Percentiles rank a stretch among this genome's conserved stretches.
Conservation (phyloP, 2,888 invertebrate species). For the Ectemnius cavifrons region DNA sequence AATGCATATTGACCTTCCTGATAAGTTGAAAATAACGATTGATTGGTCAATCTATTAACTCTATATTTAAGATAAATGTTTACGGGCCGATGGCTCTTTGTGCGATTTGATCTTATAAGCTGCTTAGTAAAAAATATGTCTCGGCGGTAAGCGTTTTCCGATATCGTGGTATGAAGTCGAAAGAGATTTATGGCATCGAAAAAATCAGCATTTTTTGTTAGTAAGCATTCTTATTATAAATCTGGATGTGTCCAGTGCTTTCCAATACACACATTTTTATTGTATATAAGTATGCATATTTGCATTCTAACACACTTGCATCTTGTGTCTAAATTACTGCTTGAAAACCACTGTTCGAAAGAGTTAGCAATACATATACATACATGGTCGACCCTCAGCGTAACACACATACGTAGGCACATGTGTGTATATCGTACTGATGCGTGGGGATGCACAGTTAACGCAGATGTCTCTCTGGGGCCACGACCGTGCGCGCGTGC, state of each 20-base stretch:
- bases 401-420: too few relatives aligned
- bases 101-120: not conserved
- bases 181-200: not conserved
- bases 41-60: too few relatives aligned
- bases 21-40: too few relatives aligned
- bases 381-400: not conserved
- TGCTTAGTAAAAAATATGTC: not conserved
- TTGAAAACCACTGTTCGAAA: slow-evolving; percentile 11
- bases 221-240: not conserved
- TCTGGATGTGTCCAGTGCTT: too few relatives aligned
- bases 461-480: slow-evolving; percentile 12
- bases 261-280: too few relatives aligned
- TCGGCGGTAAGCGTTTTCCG: not conserved
- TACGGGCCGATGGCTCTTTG: not conserved
- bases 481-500: slow-evolving; percentile 6
- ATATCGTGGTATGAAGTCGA: not conserved
- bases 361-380: not conserved
- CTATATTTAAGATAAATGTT: too few relatives aligned
- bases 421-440: not conserved
- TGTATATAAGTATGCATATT: too few relatives aligned
- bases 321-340: too few relatives aligned
- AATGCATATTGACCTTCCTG: too few relatives aligned
- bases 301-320: too few relatives aligned
- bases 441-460: not conserved
- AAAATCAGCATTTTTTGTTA: too few relatives aligned